Evolutionary conservation across 2,888 invertebrate species (phyloP).

Genomic region (Melolontha melolontha): DNA sequence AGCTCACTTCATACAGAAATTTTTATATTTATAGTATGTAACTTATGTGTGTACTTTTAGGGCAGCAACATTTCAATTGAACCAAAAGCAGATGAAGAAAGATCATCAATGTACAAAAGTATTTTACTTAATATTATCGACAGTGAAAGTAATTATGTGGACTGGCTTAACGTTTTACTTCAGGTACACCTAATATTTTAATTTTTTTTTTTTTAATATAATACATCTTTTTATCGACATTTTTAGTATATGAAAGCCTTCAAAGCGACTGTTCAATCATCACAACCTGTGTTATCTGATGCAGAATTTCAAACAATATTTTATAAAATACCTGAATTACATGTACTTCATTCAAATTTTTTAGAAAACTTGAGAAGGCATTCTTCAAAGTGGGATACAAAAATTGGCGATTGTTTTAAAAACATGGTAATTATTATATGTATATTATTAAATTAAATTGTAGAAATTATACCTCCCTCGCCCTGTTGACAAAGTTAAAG

Average conservation of each 20-base stretch:
- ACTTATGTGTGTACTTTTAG: constrained; percentile 52
- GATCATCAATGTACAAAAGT: constrained; percentile 87
- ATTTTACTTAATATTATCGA: constrained; percentile 92
- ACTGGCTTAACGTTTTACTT: constrained; percentile 88
- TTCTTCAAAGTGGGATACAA: constrained; percentile 79
- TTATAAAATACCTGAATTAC: constrained; percentile 91
- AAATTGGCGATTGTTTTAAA: constrained; percentile 89
- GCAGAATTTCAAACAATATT: constrained; percentile 93
- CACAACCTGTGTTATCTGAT: constrained; percentile 89
- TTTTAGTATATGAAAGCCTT: constrained; percentile 92
- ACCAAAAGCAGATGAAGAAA: constrained; percentile 77
- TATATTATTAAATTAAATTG: neutral
- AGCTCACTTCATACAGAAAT: too few species aligned
- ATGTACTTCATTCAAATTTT: constrained; percentile 85
- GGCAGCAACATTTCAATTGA: constrained; percentile 53
- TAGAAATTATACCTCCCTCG: too few species aligned
- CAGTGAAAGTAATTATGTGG: constrained; percentile 91
- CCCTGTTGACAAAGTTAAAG: too few species aligned
- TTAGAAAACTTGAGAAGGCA: constrained; percentile 80
- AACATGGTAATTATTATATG: constrained; percentile 68
- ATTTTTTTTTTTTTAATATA: neutral
- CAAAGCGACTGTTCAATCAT: constrained; percentile 86
- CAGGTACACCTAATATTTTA: constrained; percentile 69
- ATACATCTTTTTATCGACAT: constrained; percentile 45
- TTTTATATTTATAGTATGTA: too few species aligned